Conservation (phyloP, 2,888 invertebrate species). For the Keiferia lycopersicella region DNA sequence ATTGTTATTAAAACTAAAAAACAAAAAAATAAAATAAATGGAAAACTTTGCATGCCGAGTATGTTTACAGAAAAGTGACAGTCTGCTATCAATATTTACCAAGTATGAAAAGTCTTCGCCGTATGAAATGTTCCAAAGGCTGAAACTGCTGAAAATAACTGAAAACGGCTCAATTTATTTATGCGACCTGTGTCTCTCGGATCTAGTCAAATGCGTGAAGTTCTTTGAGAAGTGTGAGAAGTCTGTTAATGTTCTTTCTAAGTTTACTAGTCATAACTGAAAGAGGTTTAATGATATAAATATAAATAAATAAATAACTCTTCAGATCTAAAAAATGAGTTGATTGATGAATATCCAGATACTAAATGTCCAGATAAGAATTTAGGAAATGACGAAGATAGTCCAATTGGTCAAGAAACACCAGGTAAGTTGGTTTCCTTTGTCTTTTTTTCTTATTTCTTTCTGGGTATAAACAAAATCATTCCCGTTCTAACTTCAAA, state of each 20-base stretch:
- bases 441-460: too few species aligned
- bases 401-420: not conserved
- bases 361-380: not conserved
- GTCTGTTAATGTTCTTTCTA: constrained; percentile 21
- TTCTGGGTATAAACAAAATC: too few species aligned
- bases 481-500: too few species aligned
- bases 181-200: not conserved
- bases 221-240: constrained; percentile 25
- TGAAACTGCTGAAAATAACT: constrained; percentile 4
- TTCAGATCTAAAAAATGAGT: not conserved
- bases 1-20: too few species aligned
- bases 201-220: constrained; percentile 9
- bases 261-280: not conserved
- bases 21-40: too few species aligned
- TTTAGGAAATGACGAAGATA: not conserved
- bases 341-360: not conserved
- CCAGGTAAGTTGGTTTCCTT: not conserved
- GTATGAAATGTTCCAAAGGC: not conserved
- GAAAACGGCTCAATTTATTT: not conserved
- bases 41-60: not conserved
- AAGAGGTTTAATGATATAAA: too few species aligned
- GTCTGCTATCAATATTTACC: not conserved
- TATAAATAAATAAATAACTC: too few species aligned
- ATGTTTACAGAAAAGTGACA: not conserved
- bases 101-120: not conserved